These are phyloP conservation scores for Sebastes cheni DNA, from an alignment of 2,797 vertebrate genomes.

Conservation along the genomic window DNA sequence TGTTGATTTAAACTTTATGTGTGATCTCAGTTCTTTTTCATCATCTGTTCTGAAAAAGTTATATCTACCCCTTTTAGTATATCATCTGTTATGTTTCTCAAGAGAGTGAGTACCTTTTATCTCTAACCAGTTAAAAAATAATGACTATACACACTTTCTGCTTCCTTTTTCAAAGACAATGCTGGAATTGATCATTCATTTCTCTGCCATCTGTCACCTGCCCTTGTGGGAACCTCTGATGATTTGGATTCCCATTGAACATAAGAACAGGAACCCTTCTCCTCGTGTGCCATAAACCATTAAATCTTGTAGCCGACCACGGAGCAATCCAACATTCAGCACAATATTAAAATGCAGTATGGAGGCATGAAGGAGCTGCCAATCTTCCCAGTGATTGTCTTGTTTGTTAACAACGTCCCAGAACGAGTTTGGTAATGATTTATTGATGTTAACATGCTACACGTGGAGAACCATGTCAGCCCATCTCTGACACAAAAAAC, in stretches of 20 bases:
- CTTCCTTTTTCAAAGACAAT: constrained; percentile 5
- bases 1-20: neutral
- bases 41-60: neutral
- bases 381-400: neutral
- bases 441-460: constrained; percentile 23
- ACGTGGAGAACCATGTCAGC: constrained; percentile 8
- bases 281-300: neutral
- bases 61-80: neutral
- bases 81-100: neutral
- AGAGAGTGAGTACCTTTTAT: neutral
- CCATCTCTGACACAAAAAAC: constrained; percentile 34
- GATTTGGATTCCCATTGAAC: constrained; percentile 10
- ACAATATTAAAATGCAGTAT: neutral
- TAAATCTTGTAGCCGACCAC: neutral
- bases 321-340: neutral
- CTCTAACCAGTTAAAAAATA: neutral
- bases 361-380: neutral
- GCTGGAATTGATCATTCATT: neutral
- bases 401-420: neutral
- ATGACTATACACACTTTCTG: neutral
- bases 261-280: neutral
- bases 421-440: neutral
- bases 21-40: neutral
- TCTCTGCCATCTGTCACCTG: neutral
- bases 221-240: constrained; percentile 1